Evolutionary conservation across 2,797 vertebrate genomes (phyloP), one percentile per base, ranked within the genome.

Genomic region (Rhabdophis nuchalis): DNA sequence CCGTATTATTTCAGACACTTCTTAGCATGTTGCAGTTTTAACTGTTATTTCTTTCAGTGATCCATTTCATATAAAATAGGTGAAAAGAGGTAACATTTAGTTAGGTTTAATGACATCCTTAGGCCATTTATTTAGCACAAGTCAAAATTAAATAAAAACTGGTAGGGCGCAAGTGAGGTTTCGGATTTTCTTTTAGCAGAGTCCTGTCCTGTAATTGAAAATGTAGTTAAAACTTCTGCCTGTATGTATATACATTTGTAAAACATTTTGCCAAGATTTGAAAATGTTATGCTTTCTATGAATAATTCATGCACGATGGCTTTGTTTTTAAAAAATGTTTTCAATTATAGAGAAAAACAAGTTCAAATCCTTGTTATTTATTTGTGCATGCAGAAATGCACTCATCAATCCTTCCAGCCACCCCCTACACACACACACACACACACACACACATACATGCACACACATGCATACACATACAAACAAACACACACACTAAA

Each of bases 301-400:
- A 92, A 92, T 87, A 92, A 87, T 87, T 90, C 89, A 60, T 90
- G 29, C 16, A 20, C 2, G 50, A 64, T 53, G 25, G 64, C 95
- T 93, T 93, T 20, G 88, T 89, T 89, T 90, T 89, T 29, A 82
- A 36, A 91, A 86, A 25, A 14, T 93, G 86, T 92, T 96, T 95
- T 93, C 94, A 96, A 94, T 95, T 95, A 96, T 86, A 82, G 54
- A 54, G 91, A 89, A 91, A 90, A 93, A 88, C 60, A 60, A 5
- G 88, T 94, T 93, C 1, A 46, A 94, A 93, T 82, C 41, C 54
- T 93, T 77, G 85, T 36, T 89, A 52, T 41, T 89, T 89, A 87
- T 87, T 90, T 82, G 20, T 46, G 36, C 20, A 82, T 82, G 20
- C 72, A 46, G 10, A 82, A 82, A 46, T 12, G 20, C 72, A 82